Evolutionary conservation across 2,113 vertebrate genomes (phyloP).

Genomic region (Todiramphus saurophagus): DNA sequence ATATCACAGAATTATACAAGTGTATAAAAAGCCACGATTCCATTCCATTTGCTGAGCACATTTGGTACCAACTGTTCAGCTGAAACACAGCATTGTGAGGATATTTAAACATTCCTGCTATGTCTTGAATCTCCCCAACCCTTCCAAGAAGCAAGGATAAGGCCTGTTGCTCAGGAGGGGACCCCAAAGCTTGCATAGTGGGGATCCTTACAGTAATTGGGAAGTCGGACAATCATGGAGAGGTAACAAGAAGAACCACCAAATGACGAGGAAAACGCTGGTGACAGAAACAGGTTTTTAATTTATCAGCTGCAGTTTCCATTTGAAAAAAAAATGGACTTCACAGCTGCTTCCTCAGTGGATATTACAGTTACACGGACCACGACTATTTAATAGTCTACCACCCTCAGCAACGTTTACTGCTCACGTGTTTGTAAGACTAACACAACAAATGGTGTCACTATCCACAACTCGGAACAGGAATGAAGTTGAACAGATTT

Average conservation of each 20-base stretch:
- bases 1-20: neutral
- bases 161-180: neutral
- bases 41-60: neutral
- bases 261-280: neutral
- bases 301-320: neutral
- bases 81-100: neutral
- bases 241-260: neutral
- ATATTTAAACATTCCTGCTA: neutral
- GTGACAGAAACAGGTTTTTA: neutral
- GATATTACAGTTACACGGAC: neutral
- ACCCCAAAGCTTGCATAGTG: neutral
- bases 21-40: neutral
- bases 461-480: neutral
- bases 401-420: neutral
- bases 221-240: neutral
- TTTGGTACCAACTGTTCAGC: neutral
- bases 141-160: neutral
- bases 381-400: neutral
- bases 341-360: neutral
- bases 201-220: neutral
- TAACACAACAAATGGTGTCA: neutral
- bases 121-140: neutral
- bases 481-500: neutral
- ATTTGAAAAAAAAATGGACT: neutral
- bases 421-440: neutral